Percentiles rank a stretch among this genome's conserved stretches.
phyloP scores from a whole-genome alignment of 2,888 invertebrate genomes.

The Syritta pipiens region DNA sequence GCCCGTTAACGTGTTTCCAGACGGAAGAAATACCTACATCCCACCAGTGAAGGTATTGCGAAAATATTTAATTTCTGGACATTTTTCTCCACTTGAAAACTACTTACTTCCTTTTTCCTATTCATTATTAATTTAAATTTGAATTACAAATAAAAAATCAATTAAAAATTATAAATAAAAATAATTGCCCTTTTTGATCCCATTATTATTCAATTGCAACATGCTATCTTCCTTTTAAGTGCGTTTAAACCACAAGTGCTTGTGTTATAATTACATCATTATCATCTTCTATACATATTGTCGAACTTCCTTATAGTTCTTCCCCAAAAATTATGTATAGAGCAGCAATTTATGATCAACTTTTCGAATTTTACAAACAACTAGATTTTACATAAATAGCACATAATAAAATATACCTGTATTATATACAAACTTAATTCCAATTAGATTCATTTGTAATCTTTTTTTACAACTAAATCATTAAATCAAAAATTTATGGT shows the following conservation, averaged over 20 bases:
- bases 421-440: constrained; percentile 4
- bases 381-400: constrained; percentile 39
- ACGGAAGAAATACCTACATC: constrained; percentile 72
- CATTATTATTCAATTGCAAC: constrained; percentile 63
- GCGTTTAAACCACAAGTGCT: constrained; percentile 66
- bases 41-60: constrained; percentile 72
- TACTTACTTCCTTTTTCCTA: constrained; percentile 65
- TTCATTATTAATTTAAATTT: constrained; percentile 50
- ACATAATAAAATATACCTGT: constrained; percentile 18
- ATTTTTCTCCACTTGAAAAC: constrained; percentile 69
- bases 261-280: constrained; percentile 55
- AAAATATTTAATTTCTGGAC: constrained; percentile 67
- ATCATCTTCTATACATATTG: constrained; percentile 59
- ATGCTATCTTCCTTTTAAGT: constrained; percentile 64
- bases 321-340: constrained; percentile 58
- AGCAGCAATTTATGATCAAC: constrained; percentile 24
- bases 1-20: constrained; percentile 71
- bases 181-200: constrained; percentile 54
- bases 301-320: constrained; percentile 59
- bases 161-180: too few species aligned
- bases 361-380: constrained; percentile 31
- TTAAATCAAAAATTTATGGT: constrained; percentile 19
- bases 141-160: too few species aligned
- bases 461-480: neutral
- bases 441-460: constrained; percentile 32